Evolutionary conservation across 2,888 invertebrate species (phyloP).

Genomic region (Caenorhabditis sp.): DNA sequence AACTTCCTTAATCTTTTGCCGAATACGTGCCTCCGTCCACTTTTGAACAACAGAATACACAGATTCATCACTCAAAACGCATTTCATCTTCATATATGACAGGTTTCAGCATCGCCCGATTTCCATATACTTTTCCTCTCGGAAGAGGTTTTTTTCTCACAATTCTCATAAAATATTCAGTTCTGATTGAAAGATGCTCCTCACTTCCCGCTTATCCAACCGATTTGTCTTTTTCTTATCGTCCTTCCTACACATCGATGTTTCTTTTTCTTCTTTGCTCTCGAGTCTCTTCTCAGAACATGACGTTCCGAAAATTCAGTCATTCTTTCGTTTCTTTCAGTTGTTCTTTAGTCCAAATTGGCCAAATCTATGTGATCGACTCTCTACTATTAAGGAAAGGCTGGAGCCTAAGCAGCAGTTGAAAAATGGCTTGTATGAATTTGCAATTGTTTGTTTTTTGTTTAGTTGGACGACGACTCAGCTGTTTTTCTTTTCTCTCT

Average conservation of each 20-base stretch:
- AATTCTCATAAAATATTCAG: slow-evolving; percentile 49
- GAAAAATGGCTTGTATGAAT: slow-evolving; percentile 60
- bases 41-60: slow-evolving; percentile 11
- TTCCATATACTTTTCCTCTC: slow-evolving; percentile 18
- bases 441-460: slow-evolving; percentile 55
- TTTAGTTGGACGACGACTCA: slow-evolving; percentile 25
- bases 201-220: slow-evolving; percentile 38
- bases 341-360: slow-evolving; percentile 29
- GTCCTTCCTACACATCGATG: slow-evolving; percentile 11
- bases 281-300: slow-evolving; percentile 13
- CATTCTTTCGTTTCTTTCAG: slow-evolving; percentile 19
- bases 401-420: slow-evolving; percentile 25
- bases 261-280: slow-evolving; percentile 25
- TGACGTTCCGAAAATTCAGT: slow-evolving; percentile 9
- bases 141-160: slow-evolving; percentile 27
- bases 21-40: background rate
- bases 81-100: slow-evolving; percentile 18
- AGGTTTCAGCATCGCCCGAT: slow-evolving; percentile 4
- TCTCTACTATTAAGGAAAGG: slow-evolving; percentile 31
- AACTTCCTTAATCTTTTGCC: background rate
- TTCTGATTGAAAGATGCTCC: slow-evolving; percentile 53
- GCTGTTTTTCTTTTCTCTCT: slow-evolving; percentile 41
- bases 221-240: slow-evolving; percentile 38
- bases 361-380: slow-evolving; percentile 34
- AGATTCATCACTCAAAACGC: slow-evolving; percentile 27